Conservation (phyloP, 2,888 invertebrate species). For the Agrochola litura region DNA sequence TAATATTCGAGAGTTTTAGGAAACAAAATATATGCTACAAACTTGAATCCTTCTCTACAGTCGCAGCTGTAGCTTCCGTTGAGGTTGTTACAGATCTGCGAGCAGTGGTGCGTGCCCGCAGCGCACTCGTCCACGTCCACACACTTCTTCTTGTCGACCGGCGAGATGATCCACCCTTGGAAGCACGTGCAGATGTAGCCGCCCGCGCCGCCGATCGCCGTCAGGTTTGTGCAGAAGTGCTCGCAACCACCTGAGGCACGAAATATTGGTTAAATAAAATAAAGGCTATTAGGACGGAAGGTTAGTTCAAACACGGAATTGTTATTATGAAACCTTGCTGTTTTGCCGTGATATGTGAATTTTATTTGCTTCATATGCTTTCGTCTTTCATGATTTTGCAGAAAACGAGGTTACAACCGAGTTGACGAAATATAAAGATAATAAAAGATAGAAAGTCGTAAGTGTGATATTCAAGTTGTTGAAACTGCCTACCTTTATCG, state of each 20-base stretch:
- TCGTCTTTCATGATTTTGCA: background rate
- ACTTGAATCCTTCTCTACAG: conserved; percentile 95
- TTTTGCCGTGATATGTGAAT: background rate
- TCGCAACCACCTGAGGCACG: conserved; percentile 95
- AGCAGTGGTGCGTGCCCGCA: conserved; percentile 96
- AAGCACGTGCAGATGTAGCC: conserved; percentile 98
- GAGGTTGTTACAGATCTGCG: conserved; percentile 97
- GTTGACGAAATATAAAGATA: background rate
- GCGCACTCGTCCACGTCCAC: conserved; percentile 97
- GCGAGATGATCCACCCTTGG: conserved; percentile 95
- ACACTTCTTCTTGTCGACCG: conserved; percentile 95
- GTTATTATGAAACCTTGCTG: background rate
- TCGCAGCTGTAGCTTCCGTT: conserved; percentile 98
- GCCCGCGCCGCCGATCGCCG: conserved; percentile 76
- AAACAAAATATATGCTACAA: conserved; percentile 38
- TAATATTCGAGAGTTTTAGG: background rate
- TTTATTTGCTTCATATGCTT: background rate
- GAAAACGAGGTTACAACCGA: background rate
- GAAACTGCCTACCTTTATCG: conserved; percentile 80
- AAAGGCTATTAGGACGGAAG: background rate
- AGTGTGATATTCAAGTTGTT: background rate
- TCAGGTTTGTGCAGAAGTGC: conserved; percentile 97
- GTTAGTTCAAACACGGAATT: background rate
- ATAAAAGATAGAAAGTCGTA: no score
- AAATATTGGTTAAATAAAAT: background rate